Conservation (phyloP, 2,888 invertebrate species). For the Melanostoma mellinum region DNA sequence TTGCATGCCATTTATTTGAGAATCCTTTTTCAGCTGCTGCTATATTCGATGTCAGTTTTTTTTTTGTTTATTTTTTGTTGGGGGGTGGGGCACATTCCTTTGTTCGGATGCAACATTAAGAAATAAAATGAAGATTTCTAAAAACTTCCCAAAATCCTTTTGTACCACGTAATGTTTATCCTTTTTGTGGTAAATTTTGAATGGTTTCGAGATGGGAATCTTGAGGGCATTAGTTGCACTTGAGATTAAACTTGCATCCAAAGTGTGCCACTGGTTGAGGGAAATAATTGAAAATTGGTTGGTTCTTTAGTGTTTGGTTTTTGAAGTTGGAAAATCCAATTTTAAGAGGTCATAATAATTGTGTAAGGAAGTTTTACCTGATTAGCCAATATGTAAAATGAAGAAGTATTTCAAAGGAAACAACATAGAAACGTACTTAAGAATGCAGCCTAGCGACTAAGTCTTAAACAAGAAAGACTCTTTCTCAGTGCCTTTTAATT, state of each 20-base stretch:
- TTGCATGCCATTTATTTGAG: conserved; percentile 34
- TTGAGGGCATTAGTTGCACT: conserved; percentile 5
- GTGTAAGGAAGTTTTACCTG: too few species aligned
- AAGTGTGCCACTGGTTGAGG: neutral
- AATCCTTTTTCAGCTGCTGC: conserved; percentile 40
- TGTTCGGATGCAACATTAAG: conserved; percentile 54
- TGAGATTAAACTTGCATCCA: neutral
- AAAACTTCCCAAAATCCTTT: conserved; percentile 64
- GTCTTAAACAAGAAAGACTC: too few species aligned
- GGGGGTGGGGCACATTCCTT: conserved; percentile 9
- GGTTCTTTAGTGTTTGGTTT: neutral
- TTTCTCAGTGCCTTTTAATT: too few species aligned
- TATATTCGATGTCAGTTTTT: neutral
- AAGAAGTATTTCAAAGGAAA: too few species aligned
- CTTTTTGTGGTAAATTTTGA: conserved; percentile 14
- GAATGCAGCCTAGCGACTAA: too few species aligned
- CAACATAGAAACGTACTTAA: too few species aligned
- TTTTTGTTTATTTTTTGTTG: too few species aligned
- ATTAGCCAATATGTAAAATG: too few species aligned
- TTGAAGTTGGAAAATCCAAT: too few species aligned
- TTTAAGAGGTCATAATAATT: neutral
- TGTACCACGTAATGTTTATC: neutral
- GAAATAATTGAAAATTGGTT: neutral
- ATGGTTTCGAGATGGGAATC: conserved; percentile 25
- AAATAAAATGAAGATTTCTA: conserved; percentile 61